phyloP scores from a whole-genome alignment of 2,888 invertebrate species.

The Phortica magna region DNA sequence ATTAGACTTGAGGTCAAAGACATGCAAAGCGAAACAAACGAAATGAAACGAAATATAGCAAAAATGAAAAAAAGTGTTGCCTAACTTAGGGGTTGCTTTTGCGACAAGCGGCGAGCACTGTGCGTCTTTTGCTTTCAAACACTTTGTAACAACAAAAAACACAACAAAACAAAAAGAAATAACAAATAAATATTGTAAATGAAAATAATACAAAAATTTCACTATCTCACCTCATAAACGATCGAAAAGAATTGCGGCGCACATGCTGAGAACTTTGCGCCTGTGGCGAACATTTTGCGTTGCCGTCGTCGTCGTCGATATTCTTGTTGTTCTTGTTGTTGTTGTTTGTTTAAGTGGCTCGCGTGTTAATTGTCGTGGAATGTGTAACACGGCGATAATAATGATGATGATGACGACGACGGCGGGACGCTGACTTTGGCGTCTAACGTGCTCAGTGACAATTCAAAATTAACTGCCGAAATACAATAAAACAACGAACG shows the following conservation, averaged over 20 bases:
- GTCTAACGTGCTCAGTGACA: slow-evolving; percentile 67
- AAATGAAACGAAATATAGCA: background rate
- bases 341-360: slow-evolving; percentile 70
- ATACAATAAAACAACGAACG: slow-evolving; percentile 48
- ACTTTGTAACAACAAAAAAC: background rate
- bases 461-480: slow-evolving; percentile 69
- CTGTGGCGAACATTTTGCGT: slow-evolving; percentile 40
- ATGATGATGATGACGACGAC: slow-evolving; percentile 47
- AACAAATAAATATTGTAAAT: background rate
- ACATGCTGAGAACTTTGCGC: background rate
- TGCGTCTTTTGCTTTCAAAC: background rate
- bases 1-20: background rate
- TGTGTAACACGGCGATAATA: slow-evolving; percentile 62
- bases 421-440: slow-evolving; percentile 33
- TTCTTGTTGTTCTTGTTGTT: slow-evolving; percentile 40
- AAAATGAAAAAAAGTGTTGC: too few relatives aligned
- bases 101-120: too few relatives aligned
- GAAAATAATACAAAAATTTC: slow-evolving; percentile 30
- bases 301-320: background rate
- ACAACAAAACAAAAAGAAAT: background rate
- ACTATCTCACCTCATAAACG: slow-evolving; percentile 59
- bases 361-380: slow-evolving; percentile 72
- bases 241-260: slow-evolving; percentile 48
- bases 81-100: too few relatives aligned
- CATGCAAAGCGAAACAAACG: background rate